Percentiles rank a stretch among this genome's conserved stretches.
These are phyloP conservation scores for Amphimedon queenslandica DNA, from an alignment of 37 sponge, comb jelly and placozoan genomes.

Conservation along the genomic window DNA sequence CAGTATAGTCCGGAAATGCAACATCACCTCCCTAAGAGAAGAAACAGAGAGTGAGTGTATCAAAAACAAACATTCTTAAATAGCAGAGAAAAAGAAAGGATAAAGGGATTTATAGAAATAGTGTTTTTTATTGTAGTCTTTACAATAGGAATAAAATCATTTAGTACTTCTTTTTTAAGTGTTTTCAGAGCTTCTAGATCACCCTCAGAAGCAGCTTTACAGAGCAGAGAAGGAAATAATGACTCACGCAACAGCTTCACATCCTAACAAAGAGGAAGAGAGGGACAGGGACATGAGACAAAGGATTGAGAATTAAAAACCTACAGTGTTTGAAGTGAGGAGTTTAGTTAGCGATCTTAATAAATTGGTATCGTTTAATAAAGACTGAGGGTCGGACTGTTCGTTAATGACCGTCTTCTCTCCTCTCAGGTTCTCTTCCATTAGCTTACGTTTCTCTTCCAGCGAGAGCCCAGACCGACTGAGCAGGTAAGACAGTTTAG, in stretches of 20 bases:
- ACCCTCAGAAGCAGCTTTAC: constrained; percentile 81
- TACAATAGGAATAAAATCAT: too few species aligned
- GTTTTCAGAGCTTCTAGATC: constrained; percentile 34
- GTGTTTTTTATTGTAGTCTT: too few species aligned
- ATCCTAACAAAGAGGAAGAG: constrained; percentile 34
- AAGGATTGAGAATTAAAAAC: too few species aligned
- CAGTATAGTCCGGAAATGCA: constrained; percentile 72
- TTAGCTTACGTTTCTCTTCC: constrained; percentile 51
- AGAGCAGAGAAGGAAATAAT: constrained; percentile 79
- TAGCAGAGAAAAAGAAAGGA: too few species aligned
- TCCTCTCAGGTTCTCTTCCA: constrained; percentile 61
- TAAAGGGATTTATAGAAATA: too few species aligned
- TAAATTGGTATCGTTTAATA: too few species aligned
- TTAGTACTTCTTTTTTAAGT: constrained; percentile 27
- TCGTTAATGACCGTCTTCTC: constrained; percentile 67
- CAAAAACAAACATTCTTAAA: too few species aligned
- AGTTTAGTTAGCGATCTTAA: too few species aligned
- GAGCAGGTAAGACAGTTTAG: constrained; percentile 88
- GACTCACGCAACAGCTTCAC: constrained; percentile 43
- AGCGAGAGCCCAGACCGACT: constrained; percentile 22
- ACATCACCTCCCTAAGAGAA: constrained; percentile 64
- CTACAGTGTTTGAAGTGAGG: too few species aligned
- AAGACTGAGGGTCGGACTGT: too few species aligned
- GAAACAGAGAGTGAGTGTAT: too few species aligned
- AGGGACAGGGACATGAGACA: too few species aligned